Conservation (phyloP, 2,113 vertebrate species). For the Capra hircus region DNA sequence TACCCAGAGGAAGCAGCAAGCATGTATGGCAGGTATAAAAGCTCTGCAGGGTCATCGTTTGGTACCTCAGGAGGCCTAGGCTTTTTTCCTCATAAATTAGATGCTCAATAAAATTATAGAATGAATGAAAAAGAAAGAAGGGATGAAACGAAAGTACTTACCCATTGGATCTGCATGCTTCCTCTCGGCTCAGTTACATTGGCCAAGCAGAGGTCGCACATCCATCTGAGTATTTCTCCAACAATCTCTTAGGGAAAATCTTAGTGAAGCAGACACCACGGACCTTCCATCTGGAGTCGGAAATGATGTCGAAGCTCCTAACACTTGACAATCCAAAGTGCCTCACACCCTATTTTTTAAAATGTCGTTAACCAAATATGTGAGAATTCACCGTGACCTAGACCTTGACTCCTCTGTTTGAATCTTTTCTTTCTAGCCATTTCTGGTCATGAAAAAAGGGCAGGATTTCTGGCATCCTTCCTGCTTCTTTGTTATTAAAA, state of each 20-base stretch:
- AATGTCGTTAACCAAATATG: neutral
- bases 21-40: accelerated
- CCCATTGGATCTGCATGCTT: neutral
- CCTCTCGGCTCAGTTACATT: neutral
- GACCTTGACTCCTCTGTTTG: neutral
- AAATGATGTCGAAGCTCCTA: neutral
- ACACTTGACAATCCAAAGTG: neutral
- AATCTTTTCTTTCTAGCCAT: neutral
- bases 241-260: neutral
- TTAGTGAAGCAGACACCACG: neutral
- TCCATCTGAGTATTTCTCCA: neutral
- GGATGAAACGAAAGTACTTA: neutral
- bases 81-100: neutral
- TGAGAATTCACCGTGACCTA: neutral
- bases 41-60: neutral
- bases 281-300: neutral
- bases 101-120: neutral
- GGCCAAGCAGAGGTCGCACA: neutral
- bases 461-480: conserved; percentile 34
- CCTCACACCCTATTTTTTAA: neutral
- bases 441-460: conserved; percentile 37
- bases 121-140: neutral
- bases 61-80: accelerated
- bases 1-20: neutral
- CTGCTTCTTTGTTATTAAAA: conserved; percentile 62